Conservation (phyloP, 2,797 vertebrate species). For the Petrocephalus sullivani region DNA sequence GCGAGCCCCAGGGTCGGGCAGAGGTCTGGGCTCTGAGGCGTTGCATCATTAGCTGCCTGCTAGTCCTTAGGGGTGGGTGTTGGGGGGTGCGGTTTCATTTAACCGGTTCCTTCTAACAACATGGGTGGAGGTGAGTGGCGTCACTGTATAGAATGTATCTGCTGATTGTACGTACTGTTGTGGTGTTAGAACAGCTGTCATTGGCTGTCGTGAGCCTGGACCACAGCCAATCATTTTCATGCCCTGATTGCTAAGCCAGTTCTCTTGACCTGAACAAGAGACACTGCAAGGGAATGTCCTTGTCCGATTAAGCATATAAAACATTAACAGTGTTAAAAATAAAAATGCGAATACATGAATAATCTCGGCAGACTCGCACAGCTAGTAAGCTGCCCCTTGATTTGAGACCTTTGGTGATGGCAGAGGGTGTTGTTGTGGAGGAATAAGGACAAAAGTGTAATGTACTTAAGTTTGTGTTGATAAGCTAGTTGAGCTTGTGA, state of each 20-base stretch:
- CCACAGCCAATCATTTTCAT: not conserved
- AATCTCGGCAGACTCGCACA: not conserved
- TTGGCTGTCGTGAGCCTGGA: not conserved
- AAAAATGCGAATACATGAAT: not conserved
- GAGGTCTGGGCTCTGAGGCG: constrained; percentile 7
- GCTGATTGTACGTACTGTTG: not conserved
- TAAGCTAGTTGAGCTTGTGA: constrained; percentile 30
- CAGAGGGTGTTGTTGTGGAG: not conserved
- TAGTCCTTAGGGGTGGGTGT: not conserved
- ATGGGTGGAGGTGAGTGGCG: not conserved
- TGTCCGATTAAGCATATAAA: not conserved
- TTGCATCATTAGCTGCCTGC: not conserved
- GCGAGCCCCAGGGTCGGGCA: constrained; percentile 23
- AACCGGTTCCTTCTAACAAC: not conserved
- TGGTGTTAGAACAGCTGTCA: not conserved
- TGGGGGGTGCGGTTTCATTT: not conserved
- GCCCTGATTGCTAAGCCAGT: not conserved
- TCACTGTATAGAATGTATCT: not conserved
- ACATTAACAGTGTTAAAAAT: not conserved
- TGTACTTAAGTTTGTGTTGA: not conserved
- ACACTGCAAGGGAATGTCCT: not conserved
- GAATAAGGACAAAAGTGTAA: not conserved
- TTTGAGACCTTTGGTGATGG: not conserved
- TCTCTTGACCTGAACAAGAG: not conserved
- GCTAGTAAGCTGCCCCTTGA: not conserved